Evolutionary conservation across 2,113 vertebrate genomes (phyloP), one percentile per base, ranked within the genome.

Genomic region (Hiodon alosoides): DNA sequence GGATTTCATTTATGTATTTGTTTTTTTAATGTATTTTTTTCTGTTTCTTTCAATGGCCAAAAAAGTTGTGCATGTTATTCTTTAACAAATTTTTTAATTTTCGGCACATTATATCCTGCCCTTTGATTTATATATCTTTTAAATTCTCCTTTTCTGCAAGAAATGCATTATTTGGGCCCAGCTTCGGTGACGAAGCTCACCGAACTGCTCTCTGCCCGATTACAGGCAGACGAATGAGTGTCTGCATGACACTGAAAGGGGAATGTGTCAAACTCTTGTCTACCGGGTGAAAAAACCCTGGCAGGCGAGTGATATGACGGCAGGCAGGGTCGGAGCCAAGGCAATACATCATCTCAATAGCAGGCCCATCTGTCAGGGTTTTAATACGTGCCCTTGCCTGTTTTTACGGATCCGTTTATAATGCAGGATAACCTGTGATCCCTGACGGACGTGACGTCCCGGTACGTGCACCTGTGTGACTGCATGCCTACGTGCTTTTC

Each of bases 261-360:
- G 70, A 60, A 71, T 71, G 70, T 60, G 57, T 71, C 13, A 10
- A 71, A 4, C 17, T 50, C 31, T 52, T 10, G 4, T 57, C 69
- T 3, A 54, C 7, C 16, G 9, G 11, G 68, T 13, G 16, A 50
- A 11, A 31, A 47, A 57, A 10, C 31, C 31, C 31, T 14, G 17
- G 17, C 31, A n/a, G 55, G 5, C 3, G 2, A 7, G 9, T 57
- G 69, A 17, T 55, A n/a, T 17, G 53, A 11, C 3, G 47, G 55
- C 0, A 16, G 46, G 7, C 2, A 2, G 16, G 13, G 57, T 59
- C 17, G 5, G 5, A 13, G 10, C 57, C 60, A 13, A 16, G 57
- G 70, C 4, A 4, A 17, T 60, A 47, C 31, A 60, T 60, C 70
- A 59, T 58, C 57, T 11, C 4, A 9, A 9, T 17, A 46, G 5